Evolutionary conservation across 2,113 vertebrate species (phyloP).

Genomic region (Noctilio leporinus): DNA sequence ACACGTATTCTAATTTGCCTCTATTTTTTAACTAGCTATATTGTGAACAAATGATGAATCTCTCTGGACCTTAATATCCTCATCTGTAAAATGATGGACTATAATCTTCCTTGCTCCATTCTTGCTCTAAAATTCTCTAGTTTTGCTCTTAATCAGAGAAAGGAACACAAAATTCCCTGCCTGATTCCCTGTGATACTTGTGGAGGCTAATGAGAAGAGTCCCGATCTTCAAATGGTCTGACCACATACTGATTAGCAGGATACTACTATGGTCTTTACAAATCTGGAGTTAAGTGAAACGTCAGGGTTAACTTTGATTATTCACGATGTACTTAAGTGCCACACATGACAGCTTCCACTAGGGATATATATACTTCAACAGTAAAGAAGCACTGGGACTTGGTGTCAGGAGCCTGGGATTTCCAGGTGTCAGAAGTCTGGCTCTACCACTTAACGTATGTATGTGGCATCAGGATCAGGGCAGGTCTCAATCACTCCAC

Average conservation of each 20-base stretch:
- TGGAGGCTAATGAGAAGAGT: neutral
- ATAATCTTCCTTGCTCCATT: neutral
- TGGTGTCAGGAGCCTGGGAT: neutral
- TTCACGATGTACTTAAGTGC: neutral
- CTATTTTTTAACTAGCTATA: neutral
- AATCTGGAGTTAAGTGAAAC: neutral
- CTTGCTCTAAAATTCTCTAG: neutral
- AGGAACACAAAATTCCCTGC: neutral
- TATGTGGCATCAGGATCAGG: neutral
- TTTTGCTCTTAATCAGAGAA: neutral
- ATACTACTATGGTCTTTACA: neutral
- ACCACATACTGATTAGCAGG: neutral
- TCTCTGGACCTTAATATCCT: neutral
- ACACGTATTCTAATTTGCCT: neutral
- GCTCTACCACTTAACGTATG: neutral
- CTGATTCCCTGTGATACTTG: neutral
- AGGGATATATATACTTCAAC: neutral
- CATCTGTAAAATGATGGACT: neutral
- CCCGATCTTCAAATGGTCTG: neutral
- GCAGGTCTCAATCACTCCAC: neutral
- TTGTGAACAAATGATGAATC: neutral
- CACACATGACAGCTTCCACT: neutral
- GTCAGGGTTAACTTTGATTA: conserved; percentile 15
- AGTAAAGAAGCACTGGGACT: neutral
- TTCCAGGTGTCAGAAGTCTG: no score